Evolutionary conservation across 2,797 vertebrate genomes (phyloP).

Genomic region (Chrysolophus pictus): DNA sequence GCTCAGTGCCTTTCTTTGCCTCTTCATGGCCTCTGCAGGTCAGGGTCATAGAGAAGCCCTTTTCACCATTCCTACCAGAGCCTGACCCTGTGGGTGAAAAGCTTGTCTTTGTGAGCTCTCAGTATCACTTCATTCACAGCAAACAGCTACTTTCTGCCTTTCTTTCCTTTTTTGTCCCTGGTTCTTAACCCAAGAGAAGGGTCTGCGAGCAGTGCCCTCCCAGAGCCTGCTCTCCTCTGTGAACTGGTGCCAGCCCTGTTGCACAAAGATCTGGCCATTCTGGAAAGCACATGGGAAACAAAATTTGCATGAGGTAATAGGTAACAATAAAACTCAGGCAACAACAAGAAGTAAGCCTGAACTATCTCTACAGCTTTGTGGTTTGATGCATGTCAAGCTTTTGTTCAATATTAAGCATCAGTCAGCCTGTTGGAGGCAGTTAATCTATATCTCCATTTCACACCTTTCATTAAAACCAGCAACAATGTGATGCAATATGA

Average conservation of each 20-base stretch:
- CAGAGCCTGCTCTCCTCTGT: fast-evolving
- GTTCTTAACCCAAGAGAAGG: fast-evolving
- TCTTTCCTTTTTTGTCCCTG: not conserved
- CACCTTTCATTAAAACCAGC: not conserved
- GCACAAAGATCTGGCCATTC: not conserved
- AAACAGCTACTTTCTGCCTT: not conserved
- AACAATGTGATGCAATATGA: fast-evolving
- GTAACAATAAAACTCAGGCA: not conserved
- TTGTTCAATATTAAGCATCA: fast-evolving
- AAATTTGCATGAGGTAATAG: not conserved
- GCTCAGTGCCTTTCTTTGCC: no score
- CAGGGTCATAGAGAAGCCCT: fast-evolving
- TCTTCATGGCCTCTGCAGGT: not conserved
- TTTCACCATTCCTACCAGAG: not conserved
- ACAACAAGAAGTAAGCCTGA: not conserved
- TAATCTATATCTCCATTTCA: not conserved
- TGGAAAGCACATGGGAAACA: not conserved
- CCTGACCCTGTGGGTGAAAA: not conserved
- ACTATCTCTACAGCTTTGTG: not conserved
- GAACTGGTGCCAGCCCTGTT: fast-evolving
- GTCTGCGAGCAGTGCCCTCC: fast-evolving
- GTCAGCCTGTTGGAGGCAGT: not conserved
- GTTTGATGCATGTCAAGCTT: not conserved
- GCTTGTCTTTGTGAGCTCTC: not conserved
- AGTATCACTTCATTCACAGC: not conserved